Conservation (phyloP, 23 tunicate genomes). For the Clavelina lepadiformis region DNA sequence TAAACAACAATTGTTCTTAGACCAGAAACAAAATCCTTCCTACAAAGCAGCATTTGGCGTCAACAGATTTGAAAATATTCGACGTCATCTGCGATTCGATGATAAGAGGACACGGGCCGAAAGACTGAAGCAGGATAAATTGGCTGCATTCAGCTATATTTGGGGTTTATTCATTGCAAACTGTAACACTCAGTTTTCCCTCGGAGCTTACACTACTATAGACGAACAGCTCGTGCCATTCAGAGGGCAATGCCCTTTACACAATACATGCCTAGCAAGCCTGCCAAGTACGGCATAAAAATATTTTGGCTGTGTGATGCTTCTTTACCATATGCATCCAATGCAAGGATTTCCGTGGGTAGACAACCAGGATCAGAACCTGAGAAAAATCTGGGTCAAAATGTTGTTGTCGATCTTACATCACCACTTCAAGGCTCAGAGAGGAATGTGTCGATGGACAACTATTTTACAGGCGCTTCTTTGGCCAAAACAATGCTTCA, state of each 20-base stretch:
- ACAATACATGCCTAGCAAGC: conserved; percentile 25
- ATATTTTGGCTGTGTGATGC: conserved; percentile 27
- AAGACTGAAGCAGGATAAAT: conserved; percentile 16
- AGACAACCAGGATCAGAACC: conserved; percentile 31
- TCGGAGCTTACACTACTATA: conserved; percentile 13
- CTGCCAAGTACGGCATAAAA: conserved; percentile 27
- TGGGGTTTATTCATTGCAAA: conserved; percentile 18
- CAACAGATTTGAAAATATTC: conserved; percentile 25
- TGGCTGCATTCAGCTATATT: conserved; percentile 27
- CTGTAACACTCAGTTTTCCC: conserved; percentile 21
- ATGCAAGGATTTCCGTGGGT: conserved; percentile 24
- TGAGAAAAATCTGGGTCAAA: conserved; percentile 29
- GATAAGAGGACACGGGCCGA: conserved; percentile 22
- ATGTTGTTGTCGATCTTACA: conserved; percentile 17
- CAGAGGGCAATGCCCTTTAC: conserved; percentile 6
- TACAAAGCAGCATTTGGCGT: conserved; percentile 11
- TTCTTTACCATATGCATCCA: conserved; percentile 16
- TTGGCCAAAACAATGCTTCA: conserved; percentile 27
- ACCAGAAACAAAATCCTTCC: conserved; percentile 15
- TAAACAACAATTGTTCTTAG: conserved; percentile 14
- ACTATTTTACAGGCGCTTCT: conserved; percentile 13
- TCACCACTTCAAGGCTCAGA: conserved; percentile 18
- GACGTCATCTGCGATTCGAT: conserved; percentile 33
- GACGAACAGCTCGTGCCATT: conserved; percentile 19
- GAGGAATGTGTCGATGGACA: conserved; percentile 16